Percentiles rank a stretch among this genome's conserved stretches.
phyloP scores from a whole-genome alignment of 2,797 vertebrate genomes.

The Tamandua tetradactyla region DNA sequence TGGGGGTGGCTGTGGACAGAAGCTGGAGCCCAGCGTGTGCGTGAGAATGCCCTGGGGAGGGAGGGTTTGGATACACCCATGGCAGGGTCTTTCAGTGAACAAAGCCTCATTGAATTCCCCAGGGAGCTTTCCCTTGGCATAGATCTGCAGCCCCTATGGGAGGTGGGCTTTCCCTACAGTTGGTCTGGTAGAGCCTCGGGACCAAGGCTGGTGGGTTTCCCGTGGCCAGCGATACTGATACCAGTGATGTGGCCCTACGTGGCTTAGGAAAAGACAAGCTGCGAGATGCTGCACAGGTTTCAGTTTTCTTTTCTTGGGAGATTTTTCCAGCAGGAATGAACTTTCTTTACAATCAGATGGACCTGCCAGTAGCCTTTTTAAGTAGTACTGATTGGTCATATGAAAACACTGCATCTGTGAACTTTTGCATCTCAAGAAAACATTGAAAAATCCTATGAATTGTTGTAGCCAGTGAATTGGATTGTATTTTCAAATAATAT shows the following conservation, averaged over 20 bases:
- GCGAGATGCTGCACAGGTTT: slow-evolving; percentile 83
- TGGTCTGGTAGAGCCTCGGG: slow-evolving; percentile 91
- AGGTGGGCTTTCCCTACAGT: slow-evolving; percentile 91
- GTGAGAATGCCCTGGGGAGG: slow-evolving; percentile 94
- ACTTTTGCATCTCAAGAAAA: slow-evolving; percentile 86
- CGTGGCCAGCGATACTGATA: slow-evolving; percentile 95
- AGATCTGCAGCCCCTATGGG: slow-evolving; percentile 94
- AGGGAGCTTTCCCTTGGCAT: slow-evolving; percentile 96
- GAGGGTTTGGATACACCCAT: slow-evolving; percentile 98
- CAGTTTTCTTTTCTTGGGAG: slow-evolving; percentile 79
- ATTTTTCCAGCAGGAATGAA: slow-evolving; percentile 71
- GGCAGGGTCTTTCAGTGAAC: slow-evolving; percentile 98
- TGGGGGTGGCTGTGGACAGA: slow-evolving; percentile 99
- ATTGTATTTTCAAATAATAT: slow-evolving; percentile 84
- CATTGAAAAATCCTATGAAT: slow-evolving; percentile 89
- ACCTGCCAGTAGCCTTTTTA: slow-evolving; percentile 81
- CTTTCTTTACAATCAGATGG: slow-evolving; percentile 64
- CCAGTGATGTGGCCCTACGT: slow-evolving; percentile 96
- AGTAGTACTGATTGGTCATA: slow-evolving; percentile 72
- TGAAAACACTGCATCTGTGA: slow-evolving; percentile 79
- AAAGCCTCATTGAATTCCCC: slow-evolving; percentile 95
- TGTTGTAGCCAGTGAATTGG: slow-evolving; percentile 86
- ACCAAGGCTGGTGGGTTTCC: slow-evolving; percentile 96
- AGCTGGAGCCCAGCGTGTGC: slow-evolving; percentile 93
- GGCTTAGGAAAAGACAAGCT: slow-evolving; percentile 92